Conservation (phyloP, 2,888 invertebrate species). For the Euplexia lucipara region DNA sequence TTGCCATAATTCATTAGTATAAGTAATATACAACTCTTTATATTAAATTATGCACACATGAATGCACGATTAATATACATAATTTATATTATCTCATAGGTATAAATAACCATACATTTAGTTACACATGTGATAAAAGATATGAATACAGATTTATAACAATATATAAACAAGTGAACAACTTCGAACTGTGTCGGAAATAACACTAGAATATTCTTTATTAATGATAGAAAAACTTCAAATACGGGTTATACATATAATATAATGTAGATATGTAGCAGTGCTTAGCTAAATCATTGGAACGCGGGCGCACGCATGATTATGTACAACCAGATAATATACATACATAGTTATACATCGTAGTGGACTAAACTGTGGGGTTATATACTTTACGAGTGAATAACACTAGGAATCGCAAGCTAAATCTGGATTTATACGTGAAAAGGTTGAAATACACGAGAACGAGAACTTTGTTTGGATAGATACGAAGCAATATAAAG, state of each 20-base stretch:
- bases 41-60: conserved; percentile 87
- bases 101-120: conserved; percentile 88
- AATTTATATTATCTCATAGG: conserved; percentile 81
- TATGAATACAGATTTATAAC: conserved; percentile 89
- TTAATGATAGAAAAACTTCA: conserved; percentile 87
- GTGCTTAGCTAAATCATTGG: conserved; percentile 84
- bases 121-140: conserved; percentile 88
- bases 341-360: conserved; percentile 75
- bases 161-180: conserved; percentile 91
- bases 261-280: conserved; percentile 87
- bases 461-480: conserved; percentile 79
- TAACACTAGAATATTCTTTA: conserved; percentile 87
- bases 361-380: conserved; percentile 78
- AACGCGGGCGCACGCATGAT: conserved; percentile 79
- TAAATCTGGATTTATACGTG: conserved; percentile 85
- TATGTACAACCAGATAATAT: conserved; percentile 84
- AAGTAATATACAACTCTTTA: conserved; percentile 88
- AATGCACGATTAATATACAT: conserved; percentile 89
- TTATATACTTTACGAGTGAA: conserved; percentile 79
- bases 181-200: conserved; percentile 87
- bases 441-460: conserved; percentile 81
- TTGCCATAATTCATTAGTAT: conserved; percentile 85
- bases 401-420: conserved; percentile 87
- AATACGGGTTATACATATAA: conserved; percentile 82
- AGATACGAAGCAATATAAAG: conserved; percentile 87